Evolutionary conservation across 2,888 invertebrate genomes (phyloP).

Genomic region (Limnephilus auricula): DNA sequence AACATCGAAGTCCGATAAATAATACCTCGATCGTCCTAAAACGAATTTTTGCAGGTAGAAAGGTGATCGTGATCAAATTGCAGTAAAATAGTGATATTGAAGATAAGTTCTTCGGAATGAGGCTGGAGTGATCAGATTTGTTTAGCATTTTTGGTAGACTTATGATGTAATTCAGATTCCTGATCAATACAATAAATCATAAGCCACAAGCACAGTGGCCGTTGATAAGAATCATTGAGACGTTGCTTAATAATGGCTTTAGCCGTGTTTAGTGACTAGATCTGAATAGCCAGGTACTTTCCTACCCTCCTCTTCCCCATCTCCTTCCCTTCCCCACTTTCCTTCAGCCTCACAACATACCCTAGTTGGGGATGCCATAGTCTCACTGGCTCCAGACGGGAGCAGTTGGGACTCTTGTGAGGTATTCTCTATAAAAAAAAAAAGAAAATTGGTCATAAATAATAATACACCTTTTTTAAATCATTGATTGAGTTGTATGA

Average conservation of each 20-base stretch:
- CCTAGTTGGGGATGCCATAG: too few species aligned
- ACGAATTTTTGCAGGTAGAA: neutral
- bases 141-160: neutral
- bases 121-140: neutral
- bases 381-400: too few species aligned
- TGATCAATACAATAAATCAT: neutral
- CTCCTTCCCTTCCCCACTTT: too few species aligned
- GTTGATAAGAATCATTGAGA: neutral
- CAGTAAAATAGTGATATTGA: neutral
- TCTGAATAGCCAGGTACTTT: too few species aligned
- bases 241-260: too few species aligned
- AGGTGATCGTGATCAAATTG: neutral
- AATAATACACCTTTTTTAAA: neutral
- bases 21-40: neutral
- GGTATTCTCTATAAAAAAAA: too few species aligned
- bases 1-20: neutral
- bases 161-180: neutral
- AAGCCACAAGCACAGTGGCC: neutral
- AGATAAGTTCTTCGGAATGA: neutral
- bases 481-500: neutral
- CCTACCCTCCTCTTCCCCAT: too few species aligned
- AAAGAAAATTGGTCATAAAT: neutral
- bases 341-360: too few species aligned
- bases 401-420: too few species aligned
- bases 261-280: too few species aligned